Evolutionary conservation across 2,113 vertebrate species (phyloP).

Genomic region (Macquaria ambigua): DNA sequence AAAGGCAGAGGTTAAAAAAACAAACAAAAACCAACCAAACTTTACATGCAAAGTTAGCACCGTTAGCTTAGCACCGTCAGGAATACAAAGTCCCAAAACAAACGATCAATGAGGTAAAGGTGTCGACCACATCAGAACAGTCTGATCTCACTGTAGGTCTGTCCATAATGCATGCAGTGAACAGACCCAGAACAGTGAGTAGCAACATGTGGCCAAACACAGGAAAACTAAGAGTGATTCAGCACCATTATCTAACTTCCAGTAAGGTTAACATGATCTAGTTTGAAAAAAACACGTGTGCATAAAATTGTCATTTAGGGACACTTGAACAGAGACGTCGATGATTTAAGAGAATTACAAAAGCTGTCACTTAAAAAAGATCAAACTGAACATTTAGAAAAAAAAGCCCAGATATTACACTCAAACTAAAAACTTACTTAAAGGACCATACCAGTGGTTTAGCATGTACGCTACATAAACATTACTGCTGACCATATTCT

Average conservation of each 20-base stretch:
- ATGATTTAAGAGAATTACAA: not conserved
- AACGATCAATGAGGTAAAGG: constrained; percentile 48
- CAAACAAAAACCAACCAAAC: not conserved
- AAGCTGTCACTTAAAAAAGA: not conserved
- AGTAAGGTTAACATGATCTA: not conserved
- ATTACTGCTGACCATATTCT: not conserved
- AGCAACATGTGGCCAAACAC: not conserved
- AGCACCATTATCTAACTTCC: not conserved
- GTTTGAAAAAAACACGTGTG: not conserved
- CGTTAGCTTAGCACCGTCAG: constrained; percentile 31
- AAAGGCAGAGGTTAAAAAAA: not conserved
- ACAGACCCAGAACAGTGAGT: not conserved
- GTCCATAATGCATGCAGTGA: not conserved
- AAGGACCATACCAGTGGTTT: not conserved
- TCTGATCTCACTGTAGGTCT: not conserved
- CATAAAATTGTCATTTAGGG: not conserved
- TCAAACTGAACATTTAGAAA: not conserved
- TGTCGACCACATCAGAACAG: not conserved
- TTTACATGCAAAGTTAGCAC: constrained; percentile 53
- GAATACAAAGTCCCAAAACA: not conserved
- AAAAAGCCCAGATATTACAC: not conserved
- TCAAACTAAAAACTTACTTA: not conserved
- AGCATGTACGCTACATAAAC: not conserved
- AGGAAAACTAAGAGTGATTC: not conserved
- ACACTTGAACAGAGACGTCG: not conserved